Evolutionary conservation across 2,113 vertebrate species (phyloP).

Genomic region (Brachypodius melanocephalos): DNA sequence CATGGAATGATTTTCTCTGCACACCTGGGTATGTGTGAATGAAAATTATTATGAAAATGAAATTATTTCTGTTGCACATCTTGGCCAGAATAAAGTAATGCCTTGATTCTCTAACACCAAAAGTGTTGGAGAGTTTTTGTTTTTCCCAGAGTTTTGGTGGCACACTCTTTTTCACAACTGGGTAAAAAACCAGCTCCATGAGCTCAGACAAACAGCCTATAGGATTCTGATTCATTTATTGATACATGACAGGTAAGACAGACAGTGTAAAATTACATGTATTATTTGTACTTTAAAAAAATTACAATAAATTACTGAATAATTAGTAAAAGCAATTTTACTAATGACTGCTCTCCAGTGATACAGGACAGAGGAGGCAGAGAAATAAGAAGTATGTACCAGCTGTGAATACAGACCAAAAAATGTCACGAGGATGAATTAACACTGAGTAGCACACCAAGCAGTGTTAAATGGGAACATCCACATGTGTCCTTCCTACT

Average conservation of each 20-base stretch:
- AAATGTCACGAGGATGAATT: not conserved
- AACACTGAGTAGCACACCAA: slow-evolving; percentile 25
- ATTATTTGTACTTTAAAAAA: slow-evolving; percentile 65
- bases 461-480: slow-evolving; percentile 29
- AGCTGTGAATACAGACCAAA: slow-evolving; percentile 10
- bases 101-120: not conserved
- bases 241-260: slow-evolving; percentile 48
- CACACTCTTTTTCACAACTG: rapidly evolving
- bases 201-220: not conserved
- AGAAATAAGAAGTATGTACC: not conserved
- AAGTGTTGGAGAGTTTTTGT: not conserved
- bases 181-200: not conserved
- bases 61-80: not conserved
- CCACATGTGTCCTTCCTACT: not conserved
- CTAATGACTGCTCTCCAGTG: slow-evolving; percentile 40
- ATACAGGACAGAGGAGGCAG: slow-evolving; percentile 34
- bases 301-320: slow-evolving; percentile 65
- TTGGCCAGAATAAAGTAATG: not conserved
- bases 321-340: slow-evolving; percentile 64
- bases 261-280: slow-evolving; percentile 68
- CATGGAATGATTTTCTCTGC: not conserved
- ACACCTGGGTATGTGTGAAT: not conserved
- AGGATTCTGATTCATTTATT: slow-evolving; percentile 62
- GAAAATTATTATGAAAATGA: no score
- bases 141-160: not conserved